phyloP scores from a whole-genome alignment of 53 echinoderm and acorn worm species.

The Luidia sarsii region DNA sequence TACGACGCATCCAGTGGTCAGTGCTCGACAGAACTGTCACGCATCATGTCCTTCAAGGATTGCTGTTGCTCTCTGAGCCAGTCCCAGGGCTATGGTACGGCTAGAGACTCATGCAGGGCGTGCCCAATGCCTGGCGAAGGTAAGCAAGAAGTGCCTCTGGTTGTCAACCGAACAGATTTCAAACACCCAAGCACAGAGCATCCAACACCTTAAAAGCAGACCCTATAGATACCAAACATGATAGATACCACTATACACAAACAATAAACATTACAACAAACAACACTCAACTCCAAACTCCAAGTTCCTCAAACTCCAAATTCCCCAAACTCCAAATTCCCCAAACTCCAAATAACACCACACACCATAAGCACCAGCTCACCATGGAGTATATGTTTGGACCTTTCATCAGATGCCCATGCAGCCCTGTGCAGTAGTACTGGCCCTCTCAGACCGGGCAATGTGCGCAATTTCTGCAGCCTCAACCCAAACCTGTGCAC shows the following conservation, averaged over 20 bases:
- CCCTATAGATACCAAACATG: no score
- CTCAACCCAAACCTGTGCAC: conserved; percentile 71
- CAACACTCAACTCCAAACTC: no score
- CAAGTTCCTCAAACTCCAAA: no score
- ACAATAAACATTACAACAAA: no score
- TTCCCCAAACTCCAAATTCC: no score
- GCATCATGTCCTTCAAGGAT: conserved; percentile 43
- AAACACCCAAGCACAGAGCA: no score
- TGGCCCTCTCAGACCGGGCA: not conserved
- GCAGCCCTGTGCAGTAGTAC: not conserved
- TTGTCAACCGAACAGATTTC: no score
- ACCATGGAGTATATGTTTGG: not conserved
- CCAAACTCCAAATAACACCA: no score
- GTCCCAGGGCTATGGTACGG: conserved; percentile 60
- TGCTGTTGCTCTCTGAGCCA: conserved; percentile 66
- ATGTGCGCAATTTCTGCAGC: conserved; percentile 51
- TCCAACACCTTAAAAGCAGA: no score
- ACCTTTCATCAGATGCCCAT: not conserved
- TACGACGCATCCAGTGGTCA: conserved; percentile 18
- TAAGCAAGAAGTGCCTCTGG: no score
- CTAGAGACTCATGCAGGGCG: conserved; percentile 29
- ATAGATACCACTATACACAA: no score
- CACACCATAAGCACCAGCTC: not conserved
- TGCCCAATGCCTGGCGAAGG: conserved; percentile 32
- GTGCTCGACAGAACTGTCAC: conserved; percentile 51